Evolutionary conservation across 1,140 invertebrate genomes (phyloP).

Genomic region (Psix sp.): DNA sequence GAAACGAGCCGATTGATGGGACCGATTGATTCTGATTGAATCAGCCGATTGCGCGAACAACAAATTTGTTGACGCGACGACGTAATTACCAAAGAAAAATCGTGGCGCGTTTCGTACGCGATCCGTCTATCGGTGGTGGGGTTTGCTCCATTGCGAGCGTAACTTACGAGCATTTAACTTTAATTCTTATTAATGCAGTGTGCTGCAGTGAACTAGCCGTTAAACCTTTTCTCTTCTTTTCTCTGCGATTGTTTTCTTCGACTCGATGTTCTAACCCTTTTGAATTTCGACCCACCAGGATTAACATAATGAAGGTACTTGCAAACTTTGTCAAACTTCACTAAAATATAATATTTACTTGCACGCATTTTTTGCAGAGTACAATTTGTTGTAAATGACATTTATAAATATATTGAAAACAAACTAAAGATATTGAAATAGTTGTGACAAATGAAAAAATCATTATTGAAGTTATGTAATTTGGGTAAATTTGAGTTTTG

Average conservation of each 20-base stretch:
- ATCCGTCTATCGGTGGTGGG: slow-evolving; percentile 11
- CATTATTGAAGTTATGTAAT: no score
- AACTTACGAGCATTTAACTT: slow-evolving; percentile 51
- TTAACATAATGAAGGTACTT: background rate
- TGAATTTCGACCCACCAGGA: no score
- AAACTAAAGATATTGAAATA: no score
- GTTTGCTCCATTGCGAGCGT: slow-evolving; percentile 47
- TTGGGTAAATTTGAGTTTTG: no score
- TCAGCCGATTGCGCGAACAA: slow-evolving; percentile 22
- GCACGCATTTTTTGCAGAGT: no score
- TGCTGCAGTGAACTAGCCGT: slow-evolving; percentile 38
- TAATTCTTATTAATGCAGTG: slow-evolving; percentile 48
- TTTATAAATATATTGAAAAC: no score
- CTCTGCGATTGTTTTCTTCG: slow-evolving; percentile 6
- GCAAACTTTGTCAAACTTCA: background rate
- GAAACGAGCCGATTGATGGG: no score
- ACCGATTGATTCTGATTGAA: slow-evolving; percentile 41
- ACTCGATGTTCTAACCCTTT: no score
- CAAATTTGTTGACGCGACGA: slow-evolving; percentile 34
- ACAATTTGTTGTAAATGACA: no score
- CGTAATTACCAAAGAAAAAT: slow-evolving; percentile 39
- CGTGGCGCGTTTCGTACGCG: slow-evolving; percentile 22
- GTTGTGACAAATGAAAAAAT: no score
- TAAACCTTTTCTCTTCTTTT: slow-evolving; percentile 15
- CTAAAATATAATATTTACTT: no score